Evolutionary conservation across 2,797 vertebrate genomes (phyloP).

Genomic region (Syndactyla subalaris): DNA sequence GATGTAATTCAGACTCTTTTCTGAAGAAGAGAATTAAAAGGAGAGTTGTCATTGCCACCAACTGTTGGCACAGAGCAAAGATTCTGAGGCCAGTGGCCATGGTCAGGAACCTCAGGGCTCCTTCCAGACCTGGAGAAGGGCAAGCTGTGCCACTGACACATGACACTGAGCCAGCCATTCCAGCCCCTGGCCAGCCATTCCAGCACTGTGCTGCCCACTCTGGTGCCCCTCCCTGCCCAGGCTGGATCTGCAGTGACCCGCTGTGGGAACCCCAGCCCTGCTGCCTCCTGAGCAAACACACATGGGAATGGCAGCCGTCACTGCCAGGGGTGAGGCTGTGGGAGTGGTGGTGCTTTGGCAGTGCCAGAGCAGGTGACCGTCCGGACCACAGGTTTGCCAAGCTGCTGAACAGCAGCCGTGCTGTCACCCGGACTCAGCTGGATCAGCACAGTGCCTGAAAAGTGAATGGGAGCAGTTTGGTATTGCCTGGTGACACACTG

Average conservation of each 20-base stretch:
- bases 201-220: not conserved
- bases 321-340: rapidly evolving
- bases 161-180: not conserved
- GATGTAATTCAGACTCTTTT: not conserved
- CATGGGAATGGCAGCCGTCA: rapidly evolving
- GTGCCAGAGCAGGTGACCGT: not conserved
- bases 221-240: not conserved
- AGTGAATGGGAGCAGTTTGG: not conserved
- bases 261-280: not conserved
- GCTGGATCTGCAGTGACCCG: rapidly evolving
- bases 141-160: rapidly evolving
- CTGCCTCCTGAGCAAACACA: not conserved
- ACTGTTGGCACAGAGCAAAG: not conserved
- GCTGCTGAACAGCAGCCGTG: rapidly evolving
- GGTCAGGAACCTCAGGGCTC: not conserved
- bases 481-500: not conserved
- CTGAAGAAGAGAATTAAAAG: not conserved
- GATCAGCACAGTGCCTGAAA: not conserved
- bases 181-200: too few species aligned
- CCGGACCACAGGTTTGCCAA: not conserved
- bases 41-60: not conserved
- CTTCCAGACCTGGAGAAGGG: not conserved
- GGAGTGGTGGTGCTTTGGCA: not conserved
- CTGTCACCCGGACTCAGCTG: rapidly evolving
- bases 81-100: not conserved